These are phyloP conservation scores for Lucilia cuprina DNA, from an alignment of 1,140 invertebrate species.

Conservation along the genomic window DNA sequence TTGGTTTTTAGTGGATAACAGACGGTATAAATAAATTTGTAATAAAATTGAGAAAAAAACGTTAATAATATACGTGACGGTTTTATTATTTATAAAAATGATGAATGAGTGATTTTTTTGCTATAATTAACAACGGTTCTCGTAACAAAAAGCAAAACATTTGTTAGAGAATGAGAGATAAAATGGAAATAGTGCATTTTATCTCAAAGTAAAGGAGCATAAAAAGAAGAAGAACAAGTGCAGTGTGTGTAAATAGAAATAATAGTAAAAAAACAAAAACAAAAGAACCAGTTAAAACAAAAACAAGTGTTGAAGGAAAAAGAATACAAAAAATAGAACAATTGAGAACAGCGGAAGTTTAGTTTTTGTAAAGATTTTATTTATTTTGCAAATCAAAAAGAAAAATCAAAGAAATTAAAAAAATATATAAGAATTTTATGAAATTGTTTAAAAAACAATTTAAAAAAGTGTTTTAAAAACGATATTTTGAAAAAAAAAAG, in stretches of 20 bases:
- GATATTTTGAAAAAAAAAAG: too few species aligned
- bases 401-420: too few species aligned
- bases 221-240: neutral
- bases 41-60: neutral
- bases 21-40: neutral
- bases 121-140: neutral
- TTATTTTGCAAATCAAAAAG: neutral
- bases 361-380: neutral
- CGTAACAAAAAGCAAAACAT: neutral
- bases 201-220: neutral
- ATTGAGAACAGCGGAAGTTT: neutral
- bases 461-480: too few species aligned
- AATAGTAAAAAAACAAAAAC: neutral
- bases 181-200: slow-evolving; percentile 5
- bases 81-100: neutral
- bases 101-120: neutral
- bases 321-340: neutral
- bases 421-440: neutral
- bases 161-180: neutral
- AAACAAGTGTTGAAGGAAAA: neutral
- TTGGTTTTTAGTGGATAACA: neutral
- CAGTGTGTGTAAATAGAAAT: neutral
- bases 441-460: neutral
- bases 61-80: neutral
- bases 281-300: neutral